Base-by-base conservation (phyloP, 2,888 invertebrate genomes). In the Clistopyga incitator region DNA sequence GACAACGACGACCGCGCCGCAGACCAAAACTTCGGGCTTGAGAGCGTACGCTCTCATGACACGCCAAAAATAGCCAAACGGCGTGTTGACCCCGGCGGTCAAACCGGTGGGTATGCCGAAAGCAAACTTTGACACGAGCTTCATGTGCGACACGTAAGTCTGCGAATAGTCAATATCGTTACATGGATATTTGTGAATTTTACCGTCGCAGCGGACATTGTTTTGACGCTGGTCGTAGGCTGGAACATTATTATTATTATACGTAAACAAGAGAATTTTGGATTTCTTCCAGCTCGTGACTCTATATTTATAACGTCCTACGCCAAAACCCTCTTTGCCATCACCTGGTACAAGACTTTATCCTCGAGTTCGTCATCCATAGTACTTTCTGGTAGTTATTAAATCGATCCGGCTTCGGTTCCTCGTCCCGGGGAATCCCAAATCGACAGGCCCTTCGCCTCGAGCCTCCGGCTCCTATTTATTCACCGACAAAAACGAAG, bases 311-410 rank as follows among this genome's bases (percentile, higher is more conserved):
- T 52, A 76, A 56, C 18, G 56, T 56, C 42, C 23, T 78, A 77
- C 79, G 74, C 2, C 2, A 61, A 81, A 83, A 77, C 56, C 56
- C 50, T 52, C 50, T 76, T 54, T 75, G 72, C 76, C 29, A 78
- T 81, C 72, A 92, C 92, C 92, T 98, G 97, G 94, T 97, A 97
- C 90, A 98, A 94, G 90, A 98, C 96, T 95, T 96, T 96, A 91
- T 98, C 97, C 94, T 98, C 98, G 91, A 98, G 94, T 94, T 97
- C 97, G 96, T 98, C 98, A 95, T 98, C 98, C 98, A 98, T 98
- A 92, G 86, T 93, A 89, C 2, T 67, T 38, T 45, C 25, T 8
- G n/a, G 42, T 67, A 45, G 42, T 67, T 25, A 38, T 45, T 13
- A 11, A 2, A 34, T 45, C 45, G 11, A 42, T 6, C 6, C 65